Evolutionary conservation across 2,797 vertebrate genomes (phyloP).

Genomic region (Peromyscus attwateri): DNA sequence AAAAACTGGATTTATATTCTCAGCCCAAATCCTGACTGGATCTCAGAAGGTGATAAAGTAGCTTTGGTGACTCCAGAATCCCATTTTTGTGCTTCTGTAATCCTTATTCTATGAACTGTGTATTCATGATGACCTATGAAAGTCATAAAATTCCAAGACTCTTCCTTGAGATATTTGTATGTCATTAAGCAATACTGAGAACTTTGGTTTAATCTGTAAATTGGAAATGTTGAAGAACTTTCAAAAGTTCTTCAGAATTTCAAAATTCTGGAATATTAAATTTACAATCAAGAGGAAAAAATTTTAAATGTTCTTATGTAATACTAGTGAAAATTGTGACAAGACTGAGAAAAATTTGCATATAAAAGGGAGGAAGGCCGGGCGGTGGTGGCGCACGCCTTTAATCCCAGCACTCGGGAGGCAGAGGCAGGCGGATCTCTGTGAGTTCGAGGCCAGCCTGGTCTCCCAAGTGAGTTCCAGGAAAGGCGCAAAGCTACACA

Average conservation of each 20-base stretch:
- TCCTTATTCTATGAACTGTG: background rate
- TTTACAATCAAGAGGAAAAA: background rate
- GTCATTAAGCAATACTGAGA: background rate
- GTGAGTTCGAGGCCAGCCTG: no score
- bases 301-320: background rate
- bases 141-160: background rate
- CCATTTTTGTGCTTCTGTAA: background rate
- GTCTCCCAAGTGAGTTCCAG: no score
- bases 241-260: background rate
- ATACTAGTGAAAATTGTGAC: constrained; percentile 10
- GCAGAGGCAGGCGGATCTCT: no score
- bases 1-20: background rate
- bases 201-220: background rate
- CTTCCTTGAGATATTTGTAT: background rate
- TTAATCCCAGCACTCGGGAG: no score
- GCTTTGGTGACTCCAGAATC: background rate
- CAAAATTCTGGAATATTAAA: constrained; percentile 9
- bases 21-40: background rate
- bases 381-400: no score
- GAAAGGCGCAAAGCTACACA: no score
- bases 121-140: background rate
- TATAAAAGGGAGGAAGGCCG: constrained; percentile 21
- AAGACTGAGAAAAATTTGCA: background rate
- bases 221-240: background rate
- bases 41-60: background rate